phyloP scores from a whole-genome alignment of 2,888 invertebrate genomes.

The Torymus aiolomorphi region DNA sequence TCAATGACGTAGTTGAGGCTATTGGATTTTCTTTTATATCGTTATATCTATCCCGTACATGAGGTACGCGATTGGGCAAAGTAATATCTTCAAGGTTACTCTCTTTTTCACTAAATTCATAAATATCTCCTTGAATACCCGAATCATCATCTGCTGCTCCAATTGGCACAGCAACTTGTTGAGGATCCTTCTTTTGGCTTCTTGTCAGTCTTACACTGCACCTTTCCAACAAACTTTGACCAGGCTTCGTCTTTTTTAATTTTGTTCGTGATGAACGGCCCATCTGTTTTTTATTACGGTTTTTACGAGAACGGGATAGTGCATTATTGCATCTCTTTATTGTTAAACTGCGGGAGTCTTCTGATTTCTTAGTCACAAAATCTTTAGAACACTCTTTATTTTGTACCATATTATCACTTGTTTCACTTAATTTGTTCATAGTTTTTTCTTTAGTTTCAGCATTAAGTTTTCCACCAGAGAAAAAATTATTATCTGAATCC shows the following conservation, averaged over 20 bases:
- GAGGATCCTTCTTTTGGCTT: conserved; percentile 67
- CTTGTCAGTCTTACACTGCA: conserved; percentile 69
- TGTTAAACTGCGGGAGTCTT: conserved; percentile 68
- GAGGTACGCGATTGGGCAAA: conserved; percentile 56
- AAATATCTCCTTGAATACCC: conserved; percentile 77
- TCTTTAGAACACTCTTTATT: conserved; percentile 57
- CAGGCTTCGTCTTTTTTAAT: conserved; percentile 55
- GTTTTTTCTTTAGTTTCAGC: conserved; percentile 22
- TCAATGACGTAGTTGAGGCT: conserved; percentile 19
- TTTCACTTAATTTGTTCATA: conserved; percentile 41
- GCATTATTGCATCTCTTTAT: conserved; percentile 65
- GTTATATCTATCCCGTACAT: conserved; percentile 53
- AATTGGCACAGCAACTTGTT: conserved; percentile 62
- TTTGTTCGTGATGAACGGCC: conserved; percentile 61
- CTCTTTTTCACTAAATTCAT: conserved; percentile 77
- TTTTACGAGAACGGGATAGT: conserved; percentile 64
- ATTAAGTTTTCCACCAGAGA: conserved; percentile 35
- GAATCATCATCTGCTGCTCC: conserved; percentile 73
- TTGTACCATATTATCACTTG: conserved; percentile 39
- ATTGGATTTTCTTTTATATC: conserved; percentile 41
- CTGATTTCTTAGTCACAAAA: conserved; percentile 62
- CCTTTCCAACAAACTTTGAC: conserved; percentile 53
- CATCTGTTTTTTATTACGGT: conserved; percentile 64
- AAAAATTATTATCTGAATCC: conserved; percentile 55
- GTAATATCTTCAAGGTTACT: conserved; percentile 63